phyloP scores from a whole-genome alignment of 2,113 vertebrate genomes.

The Pluvianellus socialis region DNA sequence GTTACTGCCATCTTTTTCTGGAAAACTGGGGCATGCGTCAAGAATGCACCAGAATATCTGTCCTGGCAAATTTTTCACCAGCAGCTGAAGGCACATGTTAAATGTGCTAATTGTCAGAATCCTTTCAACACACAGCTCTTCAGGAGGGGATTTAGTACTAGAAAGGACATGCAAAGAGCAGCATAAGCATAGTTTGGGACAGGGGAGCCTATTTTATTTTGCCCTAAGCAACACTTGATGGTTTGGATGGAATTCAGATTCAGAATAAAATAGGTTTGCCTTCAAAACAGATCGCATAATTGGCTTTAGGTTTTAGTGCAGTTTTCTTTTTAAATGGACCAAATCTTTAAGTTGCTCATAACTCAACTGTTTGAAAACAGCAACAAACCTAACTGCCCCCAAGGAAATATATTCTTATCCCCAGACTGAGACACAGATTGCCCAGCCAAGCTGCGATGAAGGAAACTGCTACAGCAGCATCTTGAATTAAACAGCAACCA shows the following conservation, averaged over 20 bases:
- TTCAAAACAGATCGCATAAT: slow-evolving; percentile 51
- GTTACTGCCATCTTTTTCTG: background rate
- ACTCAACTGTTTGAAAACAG: slow-evolving; percentile 52
- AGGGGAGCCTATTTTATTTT: slow-evolving; percentile 41
- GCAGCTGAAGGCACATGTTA: background rate
- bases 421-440: slow-evolving; percentile 20
- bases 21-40: background rate
- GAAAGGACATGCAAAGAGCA: slow-evolving; percentile 37
- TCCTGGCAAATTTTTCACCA: background rate
- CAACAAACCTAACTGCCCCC: slow-evolving; percentile 22
- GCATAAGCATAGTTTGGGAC: slow-evolving; percentile 23
- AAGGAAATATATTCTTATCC: slow-evolving; percentile 50
- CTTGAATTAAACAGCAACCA: slow-evolving; percentile 21
- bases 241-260: slow-evolving; percentile 37
- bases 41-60: background rate
- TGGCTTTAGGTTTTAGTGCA: slow-evolving; percentile 63
- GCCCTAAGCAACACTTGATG: slow-evolving; percentile 49
- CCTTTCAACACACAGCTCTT: slow-evolving; percentile 10
- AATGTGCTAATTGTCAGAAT: slow-evolving; percentile 18
- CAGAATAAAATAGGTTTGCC: slow-evolving; percentile 37
- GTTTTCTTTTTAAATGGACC: slow-evolving; percentile 61
- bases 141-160: slow-evolving; percentile 37
- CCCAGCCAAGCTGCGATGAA: background rate
- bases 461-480: slow-evolving; percentile 24
- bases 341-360: slow-evolving; percentile 60